phyloP scores from a whole-genome alignment of 2,888 invertebrate genomes.

The Lasioglossum leucozonium region DNA sequence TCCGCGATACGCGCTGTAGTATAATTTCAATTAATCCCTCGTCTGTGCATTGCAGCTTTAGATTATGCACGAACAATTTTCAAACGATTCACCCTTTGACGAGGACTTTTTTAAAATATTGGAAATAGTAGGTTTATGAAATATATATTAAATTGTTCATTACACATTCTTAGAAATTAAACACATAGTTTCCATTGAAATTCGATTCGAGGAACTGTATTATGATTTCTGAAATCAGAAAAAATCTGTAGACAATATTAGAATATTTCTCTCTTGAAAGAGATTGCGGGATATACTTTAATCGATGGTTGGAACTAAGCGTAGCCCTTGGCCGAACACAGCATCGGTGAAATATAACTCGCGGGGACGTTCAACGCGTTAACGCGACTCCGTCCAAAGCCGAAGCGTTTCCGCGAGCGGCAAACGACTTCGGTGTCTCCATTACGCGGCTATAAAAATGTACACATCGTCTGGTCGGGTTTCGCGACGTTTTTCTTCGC shows the following conservation, averaged over 20 bases:
- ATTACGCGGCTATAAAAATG: background rate
- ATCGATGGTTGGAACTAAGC: too few relatives aligned
- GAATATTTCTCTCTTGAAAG: too few relatives aligned
- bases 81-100: background rate
- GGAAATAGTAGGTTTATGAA: too few relatives aligned
- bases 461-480: background rate
- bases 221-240: too few relatives aligned
- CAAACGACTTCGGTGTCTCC: constrained; percentile 1
- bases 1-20: background rate
- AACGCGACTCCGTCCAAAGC: background rate
- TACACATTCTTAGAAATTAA: too few relatives aligned
- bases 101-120: background rate
- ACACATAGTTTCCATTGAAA: too few relatives aligned
- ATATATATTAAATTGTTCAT: too few relatives aligned
- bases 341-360: background rate
- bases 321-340: too few relatives aligned
- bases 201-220: too few relatives aligned
- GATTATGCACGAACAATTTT: background rate
- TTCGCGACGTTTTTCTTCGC: background rate
- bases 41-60: background rate
- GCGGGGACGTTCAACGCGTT: background rate
- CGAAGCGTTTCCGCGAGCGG: background rate
- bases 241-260: too few relatives aligned
- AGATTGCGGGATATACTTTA: too few relatives aligned
- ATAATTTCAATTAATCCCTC: background rate